Evolutionary conservation across 1,140 invertebrate species (phyloP).

Genomic region (Zaprionus taronus): DNA sequence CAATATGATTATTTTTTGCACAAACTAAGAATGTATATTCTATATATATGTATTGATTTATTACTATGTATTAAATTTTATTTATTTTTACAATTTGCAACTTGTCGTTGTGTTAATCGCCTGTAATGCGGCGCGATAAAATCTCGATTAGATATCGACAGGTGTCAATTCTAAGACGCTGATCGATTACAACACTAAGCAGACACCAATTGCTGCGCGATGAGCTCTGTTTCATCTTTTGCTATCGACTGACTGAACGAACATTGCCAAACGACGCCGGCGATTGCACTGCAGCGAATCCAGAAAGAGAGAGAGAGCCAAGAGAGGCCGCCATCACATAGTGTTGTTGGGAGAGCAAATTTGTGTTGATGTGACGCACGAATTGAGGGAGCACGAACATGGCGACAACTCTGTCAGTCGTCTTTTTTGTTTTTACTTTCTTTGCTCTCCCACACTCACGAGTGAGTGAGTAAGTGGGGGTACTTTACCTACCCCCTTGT

Average conservation of each 20-base stretch:
- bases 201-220: constrained; percentile 76
- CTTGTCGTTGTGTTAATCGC: constrained; percentile 60
- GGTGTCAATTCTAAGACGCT: constrained; percentile 84
- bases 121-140: constrained; percentile 79
- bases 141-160: constrained; percentile 84
- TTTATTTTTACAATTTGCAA: constrained; percentile 15
- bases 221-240: constrained; percentile 84
- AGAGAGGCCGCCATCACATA: constrained; percentile 8
- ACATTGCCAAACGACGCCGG: constrained; percentile 28
- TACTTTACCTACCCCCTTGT: constrained; percentile 42
- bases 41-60: not conserved
- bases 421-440: constrained; percentile 22
- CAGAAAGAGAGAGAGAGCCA: constrained; percentile 1
- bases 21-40: not conserved
- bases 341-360: not conserved
- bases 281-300: constrained; percentile 15
- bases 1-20: constrained; percentile 15
- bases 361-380: constrained; percentile 37
- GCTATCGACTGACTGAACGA: constrained; percentile 71
- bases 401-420: constrained; percentile 8
- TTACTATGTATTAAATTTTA: constrained; percentile 11
- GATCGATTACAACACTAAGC: constrained; percentile 82
- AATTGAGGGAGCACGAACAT: constrained; percentile 2
- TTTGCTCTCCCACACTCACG: constrained; percentile 36
- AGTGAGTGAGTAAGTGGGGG: constrained; percentile 1